Evolutionary conservation across 1,140 invertebrate genomes (phyloP).

Genomic region (Lordiphosa mommai): DNA sequence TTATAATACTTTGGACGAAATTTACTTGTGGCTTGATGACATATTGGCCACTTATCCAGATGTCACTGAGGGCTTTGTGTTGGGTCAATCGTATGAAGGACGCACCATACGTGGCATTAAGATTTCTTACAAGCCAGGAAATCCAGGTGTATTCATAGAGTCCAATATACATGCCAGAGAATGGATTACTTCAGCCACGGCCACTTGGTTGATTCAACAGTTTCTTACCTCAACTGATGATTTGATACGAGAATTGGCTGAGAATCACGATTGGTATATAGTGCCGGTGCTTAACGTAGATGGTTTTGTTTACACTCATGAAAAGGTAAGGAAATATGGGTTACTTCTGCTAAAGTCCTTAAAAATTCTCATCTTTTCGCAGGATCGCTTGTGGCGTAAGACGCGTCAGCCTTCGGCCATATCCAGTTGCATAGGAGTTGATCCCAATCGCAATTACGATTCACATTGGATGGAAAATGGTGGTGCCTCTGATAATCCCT

Average conservation of each 20-base stretch:
- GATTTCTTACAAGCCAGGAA: slow-evolving; percentile 82
- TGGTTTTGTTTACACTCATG: slow-evolving; percentile 84
- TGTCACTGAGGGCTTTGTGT: slow-evolving; percentile 39
- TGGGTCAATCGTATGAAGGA: slow-evolving; percentile 81
- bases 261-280: slow-evolving; percentile 84
- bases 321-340: slow-evolving; percentile 45
- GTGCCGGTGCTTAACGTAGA: slow-evolving; percentile 88
- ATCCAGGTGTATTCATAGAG: slow-evolving; percentile 81
- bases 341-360: background rate
- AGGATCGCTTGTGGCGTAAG: slow-evolving; percentile 82
- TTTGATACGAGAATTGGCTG: slow-evolving; percentile 69
- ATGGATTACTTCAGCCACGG: slow-evolving; percentile 83
- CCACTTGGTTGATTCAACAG: slow-evolving; percentile 81
- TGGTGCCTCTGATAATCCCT: slow-evolving; percentile 79
- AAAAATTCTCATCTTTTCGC: too few species aligned
- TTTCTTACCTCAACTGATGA: slow-evolving; percentile 71
- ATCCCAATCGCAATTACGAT: slow-evolving; percentile 86
- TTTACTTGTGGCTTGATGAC: slow-evolving; percentile 80
- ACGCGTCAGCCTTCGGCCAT: slow-evolving; percentile 70
- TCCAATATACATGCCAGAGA: slow-evolving; percentile 81
- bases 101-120: slow-evolving; percentile 83
- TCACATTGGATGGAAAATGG: slow-evolving; percentile 82
- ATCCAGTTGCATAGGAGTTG: slow-evolving; percentile 82
- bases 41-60: slow-evolving; percentile 69
- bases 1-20: slow-evolving; percentile 79